A percentile compares a stretch with the other conserved stretches of the same genome.
Conservation (phyloP, 2,113 vertebrate species). For the Dascyllus trimaculatus region DNA sequence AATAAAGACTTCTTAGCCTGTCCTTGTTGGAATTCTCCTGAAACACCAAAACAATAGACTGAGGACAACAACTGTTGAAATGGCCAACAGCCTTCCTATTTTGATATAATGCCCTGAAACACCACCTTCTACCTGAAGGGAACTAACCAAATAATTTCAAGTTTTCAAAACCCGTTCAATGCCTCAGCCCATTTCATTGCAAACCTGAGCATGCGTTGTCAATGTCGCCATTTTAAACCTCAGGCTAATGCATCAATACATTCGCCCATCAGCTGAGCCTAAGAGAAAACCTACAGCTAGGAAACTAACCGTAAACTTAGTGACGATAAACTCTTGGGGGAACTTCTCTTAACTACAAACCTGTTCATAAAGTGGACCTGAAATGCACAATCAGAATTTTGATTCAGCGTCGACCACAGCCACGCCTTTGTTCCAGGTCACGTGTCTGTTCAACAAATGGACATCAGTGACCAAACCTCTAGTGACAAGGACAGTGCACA, state of each 20-base stretch:
- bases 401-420: conserved; percentile 60
- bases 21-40: conserved; percentile 79
- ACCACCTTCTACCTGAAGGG: conserved; percentile 47
- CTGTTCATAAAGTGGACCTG: conserved; percentile 28
- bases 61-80: conserved; percentile 72
- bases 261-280: conserved; percentile 54
- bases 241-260: conserved; percentile 53
- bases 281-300: conserved; percentile 29
- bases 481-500: conserved; percentile 82
- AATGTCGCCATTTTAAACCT: conserved; percentile 59
- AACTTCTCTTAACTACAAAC: conserved; percentile 44
- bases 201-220: conserved; percentile 55
- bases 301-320: conserved; percentile 32
- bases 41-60: conserved; percentile 77
- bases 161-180: conserved; percentile 48
- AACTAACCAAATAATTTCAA: conserved; percentile 66
- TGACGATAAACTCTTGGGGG: conserved; percentile 31
- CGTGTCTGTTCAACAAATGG: conserved; percentile 69
- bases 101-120: conserved; percentile 57
- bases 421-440: conserved; percentile 63
- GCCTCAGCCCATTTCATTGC: conserved; percentile 58
- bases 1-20: conserved; percentile 79
- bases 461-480: conserved; percentile 75
- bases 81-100: conserved; percentile 60
- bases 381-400: conserved; percentile 64